Base-by-base conservation (phyloP, 2,113 vertebrate genomes). In the Leucopsar rothschildi region DNA sequence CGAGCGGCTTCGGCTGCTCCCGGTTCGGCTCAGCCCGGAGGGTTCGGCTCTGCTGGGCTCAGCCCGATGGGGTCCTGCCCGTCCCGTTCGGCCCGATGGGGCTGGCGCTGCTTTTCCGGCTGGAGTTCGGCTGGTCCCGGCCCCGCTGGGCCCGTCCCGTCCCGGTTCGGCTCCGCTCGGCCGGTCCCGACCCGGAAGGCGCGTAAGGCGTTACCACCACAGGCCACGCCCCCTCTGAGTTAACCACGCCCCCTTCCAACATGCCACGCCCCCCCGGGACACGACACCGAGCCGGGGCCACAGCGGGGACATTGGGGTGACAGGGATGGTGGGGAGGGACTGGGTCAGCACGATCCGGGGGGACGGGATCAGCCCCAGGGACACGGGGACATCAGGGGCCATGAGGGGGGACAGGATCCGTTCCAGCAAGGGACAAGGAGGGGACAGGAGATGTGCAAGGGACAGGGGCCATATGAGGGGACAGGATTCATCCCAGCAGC, bases 211-310 rank as follows among this genome's bases (percentile, higher is more conserved):
- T 9, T 7, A 22, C 42, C 7, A 6, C 3, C 4, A 0, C 17
- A 0, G 28, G 15, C 18, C 73, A 19, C 63, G 73, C 83, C 80
- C 29, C 4, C 4, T 17, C 2, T 2, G 0, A 0, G 0, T 0
- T 2, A 3, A 6, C 69, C 86, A 35, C 86, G 47, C 84, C 81
- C 6, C 4, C 6, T 53, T 9, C 3, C 0, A 4, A 6, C 4
- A 28, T 4, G 2, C 66, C 72, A 52, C 92, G 55, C 60, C 78
- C 60, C 39, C 11, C 1, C 3, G 12, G 44, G 42, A 24, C 70
- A 20, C 4, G 22, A 33, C 60, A 4, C 20, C 12, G 65, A 4
- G 1, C 14, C 25, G 18, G 47, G 25, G 29, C 1, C 86, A 37
- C 19, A 27, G 14, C 25, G 50, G 25, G 70, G 63, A 37, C 56